Conservation (phyloP, 2,113 vertebrate genomes). For the Collichthys lucidus region DNA sequence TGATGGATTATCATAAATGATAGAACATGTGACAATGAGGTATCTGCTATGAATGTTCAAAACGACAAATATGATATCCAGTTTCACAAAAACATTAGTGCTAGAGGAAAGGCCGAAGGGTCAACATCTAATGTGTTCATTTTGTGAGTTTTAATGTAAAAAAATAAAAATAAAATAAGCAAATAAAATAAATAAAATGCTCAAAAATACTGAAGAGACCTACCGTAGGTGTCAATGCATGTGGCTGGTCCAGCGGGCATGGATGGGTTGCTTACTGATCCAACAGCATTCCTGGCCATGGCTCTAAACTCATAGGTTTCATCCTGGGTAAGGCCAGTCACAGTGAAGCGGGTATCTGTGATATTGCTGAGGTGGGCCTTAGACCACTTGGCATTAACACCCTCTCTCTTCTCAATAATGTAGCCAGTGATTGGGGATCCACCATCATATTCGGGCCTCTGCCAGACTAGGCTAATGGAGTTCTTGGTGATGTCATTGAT, state of each 20-base stretch:
- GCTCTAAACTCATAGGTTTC: slow-evolving; percentile 95
- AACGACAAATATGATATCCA: neutral
- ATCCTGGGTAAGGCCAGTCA: slow-evolving; percentile 93
- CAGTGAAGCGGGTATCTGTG: slow-evolving; percentile 90
- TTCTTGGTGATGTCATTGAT: slow-evolving; percentile 95
- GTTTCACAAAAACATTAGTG: neutral
- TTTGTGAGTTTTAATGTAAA: neutral
- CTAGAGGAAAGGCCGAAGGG: neutral
- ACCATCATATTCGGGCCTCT: slow-evolving; percentile 94
- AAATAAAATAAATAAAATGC: neutral
- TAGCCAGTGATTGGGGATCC: slow-evolving; percentile 96
- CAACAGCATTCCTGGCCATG: slow-evolving; percentile 94
- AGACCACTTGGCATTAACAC: slow-evolving; percentile 89
- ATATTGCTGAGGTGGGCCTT: slow-evolving; percentile 95
- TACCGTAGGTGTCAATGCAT: slow-evolving; percentile 95
- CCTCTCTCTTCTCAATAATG: slow-evolving; percentile 91
- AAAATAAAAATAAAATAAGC: neutral
- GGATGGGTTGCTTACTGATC: slow-evolving; percentile 95
- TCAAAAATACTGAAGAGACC: neutral
- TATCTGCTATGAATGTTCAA: neutral
- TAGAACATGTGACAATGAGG: neutral
- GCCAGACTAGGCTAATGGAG: slow-evolving; percentile 91
- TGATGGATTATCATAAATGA: neutral
- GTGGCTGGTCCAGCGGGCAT: slow-evolving; percentile 90
- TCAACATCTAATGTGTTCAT: neutral